A percentile compares a stretch with the other conserved stretches of the same genome.
These are phyloP conservation scores for Adineta ricciae DNA, from an alignment of 2,888 invertebrate genomes.

Conservation along the genomic window DNA sequence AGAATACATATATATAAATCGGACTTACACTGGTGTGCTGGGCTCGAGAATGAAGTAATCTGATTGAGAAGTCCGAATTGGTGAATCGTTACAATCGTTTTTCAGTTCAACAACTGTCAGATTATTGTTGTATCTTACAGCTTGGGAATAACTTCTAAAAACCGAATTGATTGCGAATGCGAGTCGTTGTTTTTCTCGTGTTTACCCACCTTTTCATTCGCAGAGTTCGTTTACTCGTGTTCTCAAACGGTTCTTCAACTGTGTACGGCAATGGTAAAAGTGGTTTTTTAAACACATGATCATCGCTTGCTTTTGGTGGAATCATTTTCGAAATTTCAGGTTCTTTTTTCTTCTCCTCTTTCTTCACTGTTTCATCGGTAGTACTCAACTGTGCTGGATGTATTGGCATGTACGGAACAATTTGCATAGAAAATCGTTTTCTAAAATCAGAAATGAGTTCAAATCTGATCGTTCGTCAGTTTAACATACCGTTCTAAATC, in stretches of 20 bases:
- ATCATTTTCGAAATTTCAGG: background rate
- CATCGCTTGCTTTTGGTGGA: background rate
- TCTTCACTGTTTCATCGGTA: background rate
- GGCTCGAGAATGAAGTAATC: background rate
- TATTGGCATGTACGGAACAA: background rate
- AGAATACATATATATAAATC: too few relatives aligned
- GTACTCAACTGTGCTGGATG: background rate
- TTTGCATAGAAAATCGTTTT: background rate
- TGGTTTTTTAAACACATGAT: constrained; percentile 13
- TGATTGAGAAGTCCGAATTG: background rate
- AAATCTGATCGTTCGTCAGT: too few relatives aligned
- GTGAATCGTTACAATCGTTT: background rate
- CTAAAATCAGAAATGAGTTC: background rate
- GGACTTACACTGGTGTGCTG: background rate
- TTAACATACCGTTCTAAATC: background rate
- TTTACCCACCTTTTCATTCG: background rate
- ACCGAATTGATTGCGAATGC: background rate
- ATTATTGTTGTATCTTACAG: background rate
- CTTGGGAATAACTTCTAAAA: constrained; percentile 6
- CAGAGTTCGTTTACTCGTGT: background rate
- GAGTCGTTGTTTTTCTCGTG: background rate
- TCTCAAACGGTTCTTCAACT: background rate
- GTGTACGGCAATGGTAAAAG: background rate
- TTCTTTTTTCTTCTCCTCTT: background rate
- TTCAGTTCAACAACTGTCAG: background rate